Evolutionary conservation across 2,113 vertebrate genomes (phyloP).

Genomic region (Phalacrocorax aristotelis): DNA sequence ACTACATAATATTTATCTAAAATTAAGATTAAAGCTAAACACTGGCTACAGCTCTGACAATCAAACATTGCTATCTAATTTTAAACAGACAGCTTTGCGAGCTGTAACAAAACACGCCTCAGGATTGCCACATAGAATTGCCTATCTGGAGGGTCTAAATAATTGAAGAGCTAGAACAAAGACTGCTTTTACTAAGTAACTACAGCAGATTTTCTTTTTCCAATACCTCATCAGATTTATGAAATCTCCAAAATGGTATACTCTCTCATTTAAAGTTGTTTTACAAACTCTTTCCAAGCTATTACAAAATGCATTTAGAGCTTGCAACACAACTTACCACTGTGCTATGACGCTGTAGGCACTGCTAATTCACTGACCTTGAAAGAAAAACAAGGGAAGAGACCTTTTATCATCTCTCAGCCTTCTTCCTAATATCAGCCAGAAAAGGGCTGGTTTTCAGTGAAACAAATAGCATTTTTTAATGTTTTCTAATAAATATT

Average conservation of each 20-base stretch:
- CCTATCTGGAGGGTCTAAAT: not conserved
- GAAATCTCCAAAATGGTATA: not conserved
- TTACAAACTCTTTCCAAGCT: not conserved
- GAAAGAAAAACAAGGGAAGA: not conserved
- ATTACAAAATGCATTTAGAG: not conserved
- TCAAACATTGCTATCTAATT: not conserved
- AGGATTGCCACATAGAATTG: not conserved
- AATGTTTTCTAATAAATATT: not conserved
- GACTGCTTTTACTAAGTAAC: not conserved
- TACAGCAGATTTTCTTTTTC: not conserved
- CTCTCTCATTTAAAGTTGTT: not conserved
- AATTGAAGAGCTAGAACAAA: not conserved
- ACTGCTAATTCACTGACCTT: not conserved
- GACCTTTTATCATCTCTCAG: not conserved
- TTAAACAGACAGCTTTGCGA: not conserved
- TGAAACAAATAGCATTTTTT: not conserved
- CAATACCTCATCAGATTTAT: not conserved
- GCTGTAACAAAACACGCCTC: not conserved
- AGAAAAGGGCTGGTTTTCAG: not conserved
- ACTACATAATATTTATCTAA: not conserved
- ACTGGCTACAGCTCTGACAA: not conserved
- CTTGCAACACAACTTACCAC: not conserved
- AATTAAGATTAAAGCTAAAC: conserved; percentile 1
- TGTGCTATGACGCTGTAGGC: not conserved
- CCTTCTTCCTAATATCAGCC: not conserved